Evolutionary conservation across 2,888 invertebrate genomes (phyloP), one percentile per base, ranked within the genome.

Genomic region (Oscheius sp.): DNA sequence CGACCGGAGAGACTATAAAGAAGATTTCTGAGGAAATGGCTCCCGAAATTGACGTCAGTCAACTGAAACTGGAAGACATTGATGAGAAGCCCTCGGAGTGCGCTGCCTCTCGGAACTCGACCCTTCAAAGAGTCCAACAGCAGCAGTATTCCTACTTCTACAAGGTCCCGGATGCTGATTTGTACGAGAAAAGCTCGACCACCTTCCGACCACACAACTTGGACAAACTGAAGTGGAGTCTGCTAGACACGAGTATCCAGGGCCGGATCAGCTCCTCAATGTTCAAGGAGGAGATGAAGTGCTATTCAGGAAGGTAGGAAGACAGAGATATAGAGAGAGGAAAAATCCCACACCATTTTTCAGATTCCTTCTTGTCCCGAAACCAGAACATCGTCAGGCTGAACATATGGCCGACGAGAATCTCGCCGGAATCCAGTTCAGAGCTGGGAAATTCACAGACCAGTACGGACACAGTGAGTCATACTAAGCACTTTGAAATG

Each of bases 141-240:
- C 60, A 60, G 11, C 47, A 47, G 53, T 66, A 66, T 29, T 51
- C 53, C 10, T 70, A 70, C 47, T 70, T 58, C 42, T 70, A 35
- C 47, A 50, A 70, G 58, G 86, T 87, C 7, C 87, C 87, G 9
- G 87, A 87, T 70, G 79, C 85, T 7, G 58, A 70, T n/a, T 48
- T 59, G 7, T 87, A 87, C 66, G 84, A 82, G 65, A 79, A 80
- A 21, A 84, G 85, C 53, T 79, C 77, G 33, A 87, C 87, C 0
- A 80, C 70, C 29, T 84, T 87, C 63, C 85, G 86, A 11, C 83
- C 85, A 32, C 87, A 88, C 78, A 81, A 84, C 57, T 75, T 88
- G 71, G 87, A 88, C 74, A 86, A 84, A 66, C 65, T 88, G 57
- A 87, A 88, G 66, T 88, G 88, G 88, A 81, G 81, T 55, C 63